A percentile compares a stretch with the other conserved stretches of the same genome.
Evolutionary conservation across 2,888 invertebrate species (phyloP).

Genomic region (Podabrus alpinus): DNA sequence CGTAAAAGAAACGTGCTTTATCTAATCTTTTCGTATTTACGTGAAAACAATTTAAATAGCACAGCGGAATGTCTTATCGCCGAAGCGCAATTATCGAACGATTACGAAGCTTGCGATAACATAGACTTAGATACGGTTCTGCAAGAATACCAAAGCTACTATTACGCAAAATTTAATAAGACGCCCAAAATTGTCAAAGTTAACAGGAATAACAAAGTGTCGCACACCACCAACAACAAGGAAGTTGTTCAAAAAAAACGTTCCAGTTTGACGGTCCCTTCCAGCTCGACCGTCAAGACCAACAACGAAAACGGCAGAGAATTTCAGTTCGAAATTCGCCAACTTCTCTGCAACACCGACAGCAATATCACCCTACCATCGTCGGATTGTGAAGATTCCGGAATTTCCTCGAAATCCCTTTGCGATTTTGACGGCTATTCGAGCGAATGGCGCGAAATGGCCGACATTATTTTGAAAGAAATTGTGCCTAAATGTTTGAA

Average conservation of each 20-base stretch:
- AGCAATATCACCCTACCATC: neutral
- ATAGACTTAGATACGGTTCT: slow-evolving; percentile 86
- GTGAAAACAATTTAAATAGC: slow-evolving; percentile 67
- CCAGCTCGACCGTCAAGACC: neutral
- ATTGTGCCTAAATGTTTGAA: slow-evolving; percentile 68
- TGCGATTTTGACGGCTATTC: slow-evolving; percentile 49
- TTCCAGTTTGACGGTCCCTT: neutral
- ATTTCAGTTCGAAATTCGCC: slow-evolving; percentile 15
- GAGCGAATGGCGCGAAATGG: slow-evolving; percentile 68
- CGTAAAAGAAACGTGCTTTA: slow-evolving; percentile 62
- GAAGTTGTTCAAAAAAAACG: neutral
- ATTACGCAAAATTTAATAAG: slow-evolving; percentile 15
- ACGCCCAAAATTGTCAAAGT: slow-evolving; percentile 8
- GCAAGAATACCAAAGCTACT: slow-evolving; percentile 78
- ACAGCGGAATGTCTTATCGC: slow-evolving; percentile 67
- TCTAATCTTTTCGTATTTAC: slow-evolving; percentile 69
- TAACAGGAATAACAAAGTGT: neutral
- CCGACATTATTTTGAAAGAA: slow-evolving; percentile 68
- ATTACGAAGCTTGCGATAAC: slow-evolving; percentile 85
- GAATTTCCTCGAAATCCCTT: slow-evolving; percentile 23
- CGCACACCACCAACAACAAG: neutral
- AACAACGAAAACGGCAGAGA: neutral
- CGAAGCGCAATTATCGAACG: slow-evolving; percentile 73
- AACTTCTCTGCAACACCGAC: neutral
- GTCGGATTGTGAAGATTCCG: neutral